These are phyloP conservation scores for Enteromius anoplus DNA, from an alignment of 2,797 vertebrate genomes.

Conservation along the genomic window DNA sequence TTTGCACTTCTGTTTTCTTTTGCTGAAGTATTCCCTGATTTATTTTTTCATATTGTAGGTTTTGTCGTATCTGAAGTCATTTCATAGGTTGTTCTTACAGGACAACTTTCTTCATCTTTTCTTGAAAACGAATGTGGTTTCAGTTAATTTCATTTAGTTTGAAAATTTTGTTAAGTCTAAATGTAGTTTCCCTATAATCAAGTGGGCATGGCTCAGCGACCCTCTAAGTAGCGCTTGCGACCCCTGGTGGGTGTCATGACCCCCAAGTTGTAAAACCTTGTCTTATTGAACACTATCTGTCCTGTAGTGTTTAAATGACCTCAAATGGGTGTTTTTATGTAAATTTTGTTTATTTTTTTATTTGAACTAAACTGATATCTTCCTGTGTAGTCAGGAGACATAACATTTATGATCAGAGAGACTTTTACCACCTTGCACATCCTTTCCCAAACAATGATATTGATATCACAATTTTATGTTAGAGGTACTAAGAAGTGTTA, in stretches of 20 bases:
- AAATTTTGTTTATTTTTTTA: too few relatives aligned
- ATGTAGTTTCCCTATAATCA: background rate
- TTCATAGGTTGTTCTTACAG: background rate
- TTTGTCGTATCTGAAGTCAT: background rate
- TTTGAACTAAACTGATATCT: conserved; percentile 37
- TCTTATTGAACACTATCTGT: conserved; percentile 43
- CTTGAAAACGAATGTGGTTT: background rate
- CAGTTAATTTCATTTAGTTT: background rate
- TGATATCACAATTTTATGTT: background rate
- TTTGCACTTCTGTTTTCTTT: background rate
- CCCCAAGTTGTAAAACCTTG: conserved; percentile 20
- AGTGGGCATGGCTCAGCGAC: background rate
- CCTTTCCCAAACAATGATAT: background rate
- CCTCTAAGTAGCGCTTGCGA: background rate
- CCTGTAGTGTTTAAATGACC: conserved; percentile 46
- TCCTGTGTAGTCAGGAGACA: conserved; percentile 1
- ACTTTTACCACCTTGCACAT: background rate
- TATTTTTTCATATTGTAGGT: background rate
- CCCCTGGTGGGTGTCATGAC: conserved; percentile 18
- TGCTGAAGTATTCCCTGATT: background rate
- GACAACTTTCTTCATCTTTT: background rate
- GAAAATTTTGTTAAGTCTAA: background rate
- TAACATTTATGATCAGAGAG: background rate
- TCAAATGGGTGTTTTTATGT: conserved; percentile 33
- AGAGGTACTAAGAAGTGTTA: too few relatives aligned